Evolutionary conservation across 2,113 vertebrate species (phyloP).

Genomic region (Regulus satrapa): DNA sequence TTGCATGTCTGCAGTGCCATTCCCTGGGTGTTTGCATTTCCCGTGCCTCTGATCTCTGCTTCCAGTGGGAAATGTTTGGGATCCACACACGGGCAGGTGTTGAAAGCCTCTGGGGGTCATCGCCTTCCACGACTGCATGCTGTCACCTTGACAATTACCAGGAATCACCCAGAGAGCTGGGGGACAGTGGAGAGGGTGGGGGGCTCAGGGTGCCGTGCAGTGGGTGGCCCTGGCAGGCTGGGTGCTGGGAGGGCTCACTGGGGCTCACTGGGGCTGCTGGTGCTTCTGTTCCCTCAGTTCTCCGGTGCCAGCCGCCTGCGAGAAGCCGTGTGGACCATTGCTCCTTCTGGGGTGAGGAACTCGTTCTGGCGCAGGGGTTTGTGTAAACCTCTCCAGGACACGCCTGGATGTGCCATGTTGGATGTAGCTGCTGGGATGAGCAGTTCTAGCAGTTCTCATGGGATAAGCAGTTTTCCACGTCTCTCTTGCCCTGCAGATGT

Average conservation of each 20-base stretch:
- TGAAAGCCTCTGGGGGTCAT: neutral
- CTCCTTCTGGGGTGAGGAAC: constrained; percentile 13
- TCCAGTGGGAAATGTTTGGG: neutral
- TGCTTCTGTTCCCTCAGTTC: neutral
- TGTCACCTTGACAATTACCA: fast-evolving
- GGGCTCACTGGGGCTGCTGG: fast-evolving
- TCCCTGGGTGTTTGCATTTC: neutral
- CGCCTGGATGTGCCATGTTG: neutral
- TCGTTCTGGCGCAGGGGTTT: fast-evolving
- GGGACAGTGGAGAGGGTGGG: fast-evolving
- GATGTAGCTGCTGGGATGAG: too few relatives aligned
- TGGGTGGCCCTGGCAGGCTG: neutral
- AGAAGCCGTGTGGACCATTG: neutral
- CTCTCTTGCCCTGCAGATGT: too few relatives aligned
- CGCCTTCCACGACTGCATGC: neutral
- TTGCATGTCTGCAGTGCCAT: fast-evolving
- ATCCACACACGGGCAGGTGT: fast-evolving
- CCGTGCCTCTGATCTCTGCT: neutral
- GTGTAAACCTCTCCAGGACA: neutral
- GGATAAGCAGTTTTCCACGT: too few relatives aligned
- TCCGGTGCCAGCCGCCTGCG: neutral
- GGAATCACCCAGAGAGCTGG: neutral
- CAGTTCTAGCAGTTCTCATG: too few relatives aligned
- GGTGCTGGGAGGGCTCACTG: fast-evolving
- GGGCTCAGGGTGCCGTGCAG: neutral